Evolutionary conservation across 2,113 vertebrate genomes (phyloP), one percentile per base, ranked within the genome.

Genomic region (Podarcis cretensis): DNA sequence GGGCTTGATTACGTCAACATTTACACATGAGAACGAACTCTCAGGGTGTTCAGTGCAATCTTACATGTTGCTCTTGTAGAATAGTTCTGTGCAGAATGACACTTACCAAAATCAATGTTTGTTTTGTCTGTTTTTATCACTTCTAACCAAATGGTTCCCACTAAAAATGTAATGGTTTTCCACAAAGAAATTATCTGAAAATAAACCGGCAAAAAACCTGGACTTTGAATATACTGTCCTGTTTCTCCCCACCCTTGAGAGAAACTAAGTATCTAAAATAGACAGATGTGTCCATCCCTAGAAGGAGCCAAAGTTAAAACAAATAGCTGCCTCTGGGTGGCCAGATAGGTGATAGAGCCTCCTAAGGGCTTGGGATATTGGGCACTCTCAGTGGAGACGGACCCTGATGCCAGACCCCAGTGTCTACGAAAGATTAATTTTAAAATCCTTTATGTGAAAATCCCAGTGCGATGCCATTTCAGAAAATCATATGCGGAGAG

Each of bases 371-470:
- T 20, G 59, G 18, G 59, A 14, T 5, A 63, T 20, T 63, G 59
- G 14, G 1, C 13, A 20, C 18, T 63, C 59, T 63, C 18, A 18
- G 59, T 63, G 59, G 59, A 63, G 59, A 63, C 16, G 3, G 18
- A 63, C 59, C 59, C 59, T 63, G 59, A 63, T 63, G 59, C 16
- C 59, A 63, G 59, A 63, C 32, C 81, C 89, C 93, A 94, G 86
- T 80, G 73, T 76, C 86, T 0, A 0, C 77, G 43, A 83, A 89
- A 82, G 88, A 90, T 81, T 0, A 0, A 78, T 76, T 87, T 91
- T 2, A 2, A 32, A 80, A 27, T 79, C 77, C 84, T 94, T 92
- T 25, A 18, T 89, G 89, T 78, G 89, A 92, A 92, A 91, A 90
- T 90, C 87, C 18, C 89, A 93, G 83, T 84, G 32, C 30, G 71